Evolutionary conservation across 1,140 invertebrate genomes (phyloP).

Genomic region (Drosophila auraria): DNA sequence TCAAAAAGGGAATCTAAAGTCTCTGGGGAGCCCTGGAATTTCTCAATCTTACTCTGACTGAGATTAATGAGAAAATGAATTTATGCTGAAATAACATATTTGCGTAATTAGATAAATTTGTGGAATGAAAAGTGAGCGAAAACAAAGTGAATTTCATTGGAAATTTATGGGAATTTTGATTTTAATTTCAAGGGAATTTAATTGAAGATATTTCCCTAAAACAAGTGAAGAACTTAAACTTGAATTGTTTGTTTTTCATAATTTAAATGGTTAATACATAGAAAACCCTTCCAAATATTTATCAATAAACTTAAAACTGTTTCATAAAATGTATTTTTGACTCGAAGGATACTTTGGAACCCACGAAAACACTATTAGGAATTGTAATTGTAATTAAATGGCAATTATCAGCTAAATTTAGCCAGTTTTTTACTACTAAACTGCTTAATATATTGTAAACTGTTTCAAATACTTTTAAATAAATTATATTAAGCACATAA

Average conservation of each 20-base stretch:
- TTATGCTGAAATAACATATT: background rate
- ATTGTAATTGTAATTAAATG: no score
- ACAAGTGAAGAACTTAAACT: no score
- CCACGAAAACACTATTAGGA: no score
- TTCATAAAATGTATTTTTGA: no score
- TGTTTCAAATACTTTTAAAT: conserved; percentile 3
- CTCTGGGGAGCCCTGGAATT: conserved; percentile 6
- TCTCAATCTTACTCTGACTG: background rate
- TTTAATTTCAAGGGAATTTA: background rate
- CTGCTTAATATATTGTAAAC: background rate
- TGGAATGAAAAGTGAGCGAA: background rate
- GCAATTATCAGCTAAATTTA: no score
- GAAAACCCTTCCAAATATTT: no score
- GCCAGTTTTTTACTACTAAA: background rate
- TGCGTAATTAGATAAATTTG: background rate
- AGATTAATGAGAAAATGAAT: conserved; percentile 10
- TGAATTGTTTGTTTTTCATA: no score
- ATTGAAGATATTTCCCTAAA: no score
- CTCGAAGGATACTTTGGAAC: no score
- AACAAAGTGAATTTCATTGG: background rate
- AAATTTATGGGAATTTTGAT: background rate
- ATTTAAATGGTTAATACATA: no score
- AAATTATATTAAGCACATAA: background rate
- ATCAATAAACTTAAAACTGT: no score
- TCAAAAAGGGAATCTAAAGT: background rate